phyloP scores from a whole-genome alignment of 2,113 vertebrate species.

The Leptobrachium ailaonicum region DNA sequence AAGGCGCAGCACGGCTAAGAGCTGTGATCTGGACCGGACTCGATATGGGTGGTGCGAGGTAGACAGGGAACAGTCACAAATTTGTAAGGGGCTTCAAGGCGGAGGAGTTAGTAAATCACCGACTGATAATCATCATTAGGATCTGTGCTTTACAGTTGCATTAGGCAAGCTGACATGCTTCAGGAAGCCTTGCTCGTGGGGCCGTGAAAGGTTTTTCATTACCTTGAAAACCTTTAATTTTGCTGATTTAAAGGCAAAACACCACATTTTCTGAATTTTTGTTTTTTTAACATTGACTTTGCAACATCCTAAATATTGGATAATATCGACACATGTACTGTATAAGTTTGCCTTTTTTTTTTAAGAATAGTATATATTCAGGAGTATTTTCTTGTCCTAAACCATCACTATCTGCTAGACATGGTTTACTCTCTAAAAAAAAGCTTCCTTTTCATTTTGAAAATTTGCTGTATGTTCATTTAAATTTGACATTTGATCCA shows the following conservation, averaged over 20 bases:
- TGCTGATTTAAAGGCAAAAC: slow-evolving; percentile 13
- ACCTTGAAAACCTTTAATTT: neutral
- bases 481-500: too few species aligned
- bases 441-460: too few species aligned
- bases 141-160: slow-evolving; percentile 46
- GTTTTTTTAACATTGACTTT: too few species aligned
- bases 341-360: too few species aligned
- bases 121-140: slow-evolving; percentile 51
- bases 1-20: slow-evolving; percentile 40
- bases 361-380: too few species aligned
- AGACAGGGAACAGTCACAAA: slow-evolving; percentile 30
- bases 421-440: too few species aligned
- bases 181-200: slow-evolving; percentile 29
- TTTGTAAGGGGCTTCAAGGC: slow-evolving; percentile 39
- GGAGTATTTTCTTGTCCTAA: too few species aligned
- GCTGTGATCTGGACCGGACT: slow-evolving; percentile 48
- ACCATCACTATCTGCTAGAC: too few species aligned
- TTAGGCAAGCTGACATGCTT: slow-evolving; percentile 31
- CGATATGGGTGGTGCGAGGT: slow-evolving; percentile 54
- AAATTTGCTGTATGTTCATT: too few species aligned
- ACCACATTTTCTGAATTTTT: too few species aligned
- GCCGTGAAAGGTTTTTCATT: neutral
- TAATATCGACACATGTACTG: too few species aligned
- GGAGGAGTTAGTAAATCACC: slow-evolving; percentile 52
- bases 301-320: too few species aligned